phyloP scores from a whole-genome alignment of 1,140 invertebrate genomes.

The Aphelinus atriplicis region DNA sequence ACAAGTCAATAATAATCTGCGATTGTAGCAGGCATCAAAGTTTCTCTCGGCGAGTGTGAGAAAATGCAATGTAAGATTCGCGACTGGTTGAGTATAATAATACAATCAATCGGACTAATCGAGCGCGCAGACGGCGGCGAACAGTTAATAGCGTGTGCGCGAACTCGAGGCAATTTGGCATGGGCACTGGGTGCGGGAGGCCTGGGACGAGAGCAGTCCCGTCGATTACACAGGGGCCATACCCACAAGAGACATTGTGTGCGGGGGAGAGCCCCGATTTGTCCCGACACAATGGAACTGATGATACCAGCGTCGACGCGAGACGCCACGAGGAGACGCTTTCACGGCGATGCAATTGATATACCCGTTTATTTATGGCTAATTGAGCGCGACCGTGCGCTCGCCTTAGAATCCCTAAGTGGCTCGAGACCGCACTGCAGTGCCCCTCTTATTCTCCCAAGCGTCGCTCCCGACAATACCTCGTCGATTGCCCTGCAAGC shows the following conservation, averaged over 20 bases:
- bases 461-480: no score
- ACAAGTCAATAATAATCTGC: no score
- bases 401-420: slow-evolving; percentile 19
- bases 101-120: no score
- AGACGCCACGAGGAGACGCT: not conserved
- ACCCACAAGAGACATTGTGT: slow-evolving; percentile 20
- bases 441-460: no score
- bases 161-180: no score
- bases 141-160: slow-evolving; percentile 1
- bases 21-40: no score
- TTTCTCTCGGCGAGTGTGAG: no score
- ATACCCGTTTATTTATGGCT: slow-evolving; percentile 32
- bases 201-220: not conserved
- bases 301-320: slow-evolving; percentile 16
- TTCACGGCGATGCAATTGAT: slow-evolving; percentile 27
- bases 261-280: slow-evolving; percentile 12
- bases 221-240: slow-evolving; percentile 13
- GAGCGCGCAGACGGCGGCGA: not conserved
- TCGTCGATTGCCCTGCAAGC: no score
- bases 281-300: slow-evolving; percentile 34
- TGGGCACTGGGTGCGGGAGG: no score
- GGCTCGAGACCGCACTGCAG: no score
- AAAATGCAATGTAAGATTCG: no score
- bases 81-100: no score
- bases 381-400: slow-evolving; percentile 21